A percentile compares a stretch with the other conserved stretches of the same genome.
Evolutionary conservation across 2,113 vertebrate species (phyloP).

Genomic region (Cavia aperea): DNA sequence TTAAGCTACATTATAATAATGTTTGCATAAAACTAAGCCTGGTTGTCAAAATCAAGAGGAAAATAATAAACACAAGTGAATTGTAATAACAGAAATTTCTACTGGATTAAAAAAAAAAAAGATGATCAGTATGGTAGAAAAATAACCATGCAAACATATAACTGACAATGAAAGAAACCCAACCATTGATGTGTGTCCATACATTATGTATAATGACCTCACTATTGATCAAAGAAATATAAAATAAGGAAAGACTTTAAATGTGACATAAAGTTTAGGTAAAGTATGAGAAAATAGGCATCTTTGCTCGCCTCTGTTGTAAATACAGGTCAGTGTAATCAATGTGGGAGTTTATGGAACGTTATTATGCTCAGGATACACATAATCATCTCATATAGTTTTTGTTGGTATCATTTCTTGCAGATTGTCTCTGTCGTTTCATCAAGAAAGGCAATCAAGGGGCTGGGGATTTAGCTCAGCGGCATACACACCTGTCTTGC

Average conservation of each 20-base stretch:
- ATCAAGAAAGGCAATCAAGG: background rate
- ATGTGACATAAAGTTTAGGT: background rate
- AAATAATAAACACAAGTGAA: background rate
- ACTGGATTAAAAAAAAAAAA: background rate
- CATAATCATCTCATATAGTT: background rate
- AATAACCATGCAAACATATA: background rate
- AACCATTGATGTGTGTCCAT: background rate
- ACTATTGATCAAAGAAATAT: background rate
- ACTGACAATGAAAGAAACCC: background rate
- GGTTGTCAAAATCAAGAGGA: constrained; percentile 15
- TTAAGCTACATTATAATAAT: background rate
- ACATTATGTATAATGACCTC: background rate
- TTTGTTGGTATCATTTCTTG: background rate
- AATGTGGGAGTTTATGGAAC: background rate
- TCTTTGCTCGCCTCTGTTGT: background rate
- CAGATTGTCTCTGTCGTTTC: background rate
- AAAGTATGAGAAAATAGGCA: background rate
- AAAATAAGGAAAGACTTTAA: background rate
- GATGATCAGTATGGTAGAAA: background rate
- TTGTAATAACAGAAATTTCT: background rate
- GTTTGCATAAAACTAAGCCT: background rate
- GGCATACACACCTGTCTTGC: too few species aligned
- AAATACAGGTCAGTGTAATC: background rate
- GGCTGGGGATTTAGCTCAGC: too few species aligned
- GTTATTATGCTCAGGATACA: background rate